Evolutionary conservation across 2,113 vertebrate species (phyloP).

Genomic region (Helogale parvula): DNA sequence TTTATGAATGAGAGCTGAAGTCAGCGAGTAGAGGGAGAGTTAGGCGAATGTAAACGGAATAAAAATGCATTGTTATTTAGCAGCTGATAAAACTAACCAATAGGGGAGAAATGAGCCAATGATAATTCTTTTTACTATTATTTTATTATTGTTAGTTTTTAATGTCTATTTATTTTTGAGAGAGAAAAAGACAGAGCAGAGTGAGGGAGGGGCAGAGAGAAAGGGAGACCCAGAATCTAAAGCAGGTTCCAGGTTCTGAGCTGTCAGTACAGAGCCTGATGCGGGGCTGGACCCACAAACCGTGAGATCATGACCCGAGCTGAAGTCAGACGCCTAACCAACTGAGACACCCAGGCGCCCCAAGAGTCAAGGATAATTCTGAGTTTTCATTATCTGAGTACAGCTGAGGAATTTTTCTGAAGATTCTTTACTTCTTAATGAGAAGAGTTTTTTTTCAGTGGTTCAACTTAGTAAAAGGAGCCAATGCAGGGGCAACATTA

Average conservation of each 20-base stretch:
- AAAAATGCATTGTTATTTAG: neutral
- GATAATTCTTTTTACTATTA: neutral
- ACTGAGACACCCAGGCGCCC: too few species aligned
- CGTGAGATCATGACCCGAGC: too few species aligned
- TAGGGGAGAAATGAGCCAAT: neutral
- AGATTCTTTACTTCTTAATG: neutral
- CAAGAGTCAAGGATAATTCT: neutral
- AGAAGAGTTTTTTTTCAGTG: neutral
- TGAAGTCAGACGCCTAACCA: too few species aligned
- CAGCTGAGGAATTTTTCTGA: neutral
- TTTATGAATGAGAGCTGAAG: neutral
- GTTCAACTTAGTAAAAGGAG: neutral
- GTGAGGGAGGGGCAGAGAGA: too few species aligned
- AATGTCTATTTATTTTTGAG: too few species aligned
- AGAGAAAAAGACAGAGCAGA: too few species aligned
- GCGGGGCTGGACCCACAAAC: too few species aligned
- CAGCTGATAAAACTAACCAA: neutral
- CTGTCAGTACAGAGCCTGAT: too few species aligned
- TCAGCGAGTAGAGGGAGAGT: neutral
- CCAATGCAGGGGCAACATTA: neutral
- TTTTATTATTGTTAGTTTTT: too few species aligned
- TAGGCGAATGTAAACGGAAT: neutral
- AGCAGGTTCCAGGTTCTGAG: too few species aligned
- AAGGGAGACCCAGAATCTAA: too few species aligned
- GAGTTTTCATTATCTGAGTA: neutral